Evolutionary conservation across 2,113 vertebrate species (phyloP), one percentile per base, ranked within the genome.

Genomic region (Taurulus bubalis): DNA sequence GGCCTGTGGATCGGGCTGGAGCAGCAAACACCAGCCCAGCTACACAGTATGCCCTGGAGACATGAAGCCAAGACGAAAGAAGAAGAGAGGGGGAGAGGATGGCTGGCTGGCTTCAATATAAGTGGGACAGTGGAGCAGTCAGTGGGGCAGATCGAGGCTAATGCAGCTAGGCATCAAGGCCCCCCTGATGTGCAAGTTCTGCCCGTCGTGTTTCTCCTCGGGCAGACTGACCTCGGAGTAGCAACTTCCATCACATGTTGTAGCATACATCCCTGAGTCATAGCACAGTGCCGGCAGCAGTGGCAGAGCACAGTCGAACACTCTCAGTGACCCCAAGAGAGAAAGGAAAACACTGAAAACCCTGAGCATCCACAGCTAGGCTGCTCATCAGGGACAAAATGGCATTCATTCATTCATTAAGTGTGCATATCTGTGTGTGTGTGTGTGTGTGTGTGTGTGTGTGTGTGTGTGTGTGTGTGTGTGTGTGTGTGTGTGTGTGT

Each of bases 121-220:
- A 93, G 83, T 93, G 89, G 91, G 92, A 34, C 90, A 89, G 67
- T 14, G 81, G 64, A 82, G 80, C 87, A 83, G 84, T 85, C 78
- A 56, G 83, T 69, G 40, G 79, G 63, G 83, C 67, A 90, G 86
- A 89, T 78, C 53, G 56, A 85, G 85, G 73, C 56, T 75, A 87
- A 86, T 38, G 59, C 88, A 85, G 83, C 59, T 76, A 80, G 78
- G 82, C 89, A 90, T 83, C 88, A 86, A 89, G 90, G 88, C 89
- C 84, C 80, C 92, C 87, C 86, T 93, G 91, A 94, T 93, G 91
- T 88, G 87, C 75, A 30, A 90, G 85, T 92, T 87, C 84, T 91
- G 89, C 85, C 76, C 75, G 30, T 80, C 36, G 47, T 40, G 74
- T 79, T 86, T 75, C 81, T 92, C 85, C 75, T 87, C 85, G 47